A percentile compares a stretch with the other conserved stretches of the same genome.
Conservation (phyloP, 1,140 invertebrate species). For the Reticulitermes speratus region DNA sequence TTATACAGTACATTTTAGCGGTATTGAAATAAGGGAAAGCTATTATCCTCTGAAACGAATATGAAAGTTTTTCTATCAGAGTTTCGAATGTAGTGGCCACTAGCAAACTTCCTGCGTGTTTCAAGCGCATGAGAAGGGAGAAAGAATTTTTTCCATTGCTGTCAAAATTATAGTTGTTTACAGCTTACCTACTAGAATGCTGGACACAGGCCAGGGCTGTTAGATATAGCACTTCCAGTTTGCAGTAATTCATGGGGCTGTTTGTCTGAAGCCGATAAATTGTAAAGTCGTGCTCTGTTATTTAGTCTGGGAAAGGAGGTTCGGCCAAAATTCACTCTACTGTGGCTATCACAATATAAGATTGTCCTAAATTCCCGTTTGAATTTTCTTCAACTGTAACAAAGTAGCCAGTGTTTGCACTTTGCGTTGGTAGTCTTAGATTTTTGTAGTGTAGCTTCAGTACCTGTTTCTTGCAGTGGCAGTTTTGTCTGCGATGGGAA, state of each 20-base stretch:
- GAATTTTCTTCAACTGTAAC: too few relatives aligned
- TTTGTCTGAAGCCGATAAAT: not conserved
- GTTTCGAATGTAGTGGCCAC: not conserved
- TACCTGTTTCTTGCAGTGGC: too few relatives aligned
- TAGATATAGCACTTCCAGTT: not conserved
- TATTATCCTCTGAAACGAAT: not conserved
- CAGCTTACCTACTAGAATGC: not conserved
- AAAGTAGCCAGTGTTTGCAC: too few relatives aligned
- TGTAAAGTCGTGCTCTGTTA: not conserved
- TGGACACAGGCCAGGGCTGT: not conserved
- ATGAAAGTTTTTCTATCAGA: not conserved
- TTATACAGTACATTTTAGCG: not conserved
- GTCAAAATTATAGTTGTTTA: not conserved
- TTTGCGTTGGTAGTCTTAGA: too few relatives aligned
- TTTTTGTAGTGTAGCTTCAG: too few relatives aligned
- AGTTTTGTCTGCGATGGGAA: too few relatives aligned
- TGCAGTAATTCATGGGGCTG: not conserved
- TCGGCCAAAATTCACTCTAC: too few relatives aligned
- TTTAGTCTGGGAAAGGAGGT: not conserved
- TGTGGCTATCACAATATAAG: too few relatives aligned
- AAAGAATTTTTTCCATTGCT: not conserved
- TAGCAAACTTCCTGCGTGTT: not conserved
- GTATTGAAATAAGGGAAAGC: not conserved
- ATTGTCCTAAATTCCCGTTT: too few relatives aligned
- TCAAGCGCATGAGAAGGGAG: not conserved